Percentiles rank a stretch among this genome's conserved stretches.
Conservation (phyloP, 2,797 vertebrate genomes). For the Hoplostethus atlanticus region DNA sequence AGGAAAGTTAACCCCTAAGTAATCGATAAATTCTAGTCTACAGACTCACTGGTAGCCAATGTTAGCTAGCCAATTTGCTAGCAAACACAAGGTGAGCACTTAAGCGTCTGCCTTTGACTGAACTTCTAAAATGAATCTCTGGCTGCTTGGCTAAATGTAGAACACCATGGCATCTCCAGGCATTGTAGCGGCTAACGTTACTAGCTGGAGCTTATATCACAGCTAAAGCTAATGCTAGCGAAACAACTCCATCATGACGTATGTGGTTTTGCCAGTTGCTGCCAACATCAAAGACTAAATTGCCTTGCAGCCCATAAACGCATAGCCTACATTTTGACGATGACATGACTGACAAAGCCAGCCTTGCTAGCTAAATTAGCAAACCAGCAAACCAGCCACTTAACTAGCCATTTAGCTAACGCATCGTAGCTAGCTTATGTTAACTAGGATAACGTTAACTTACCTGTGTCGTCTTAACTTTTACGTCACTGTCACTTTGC, state of each 20-base stretch:
- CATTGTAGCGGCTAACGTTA: not conserved
- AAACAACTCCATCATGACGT: not conserved
- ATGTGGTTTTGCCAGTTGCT: not conserved
- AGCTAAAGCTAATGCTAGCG: not conserved
- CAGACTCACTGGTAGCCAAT: too few species aligned
- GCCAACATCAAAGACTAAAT: not conserved
- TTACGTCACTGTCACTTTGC: conserved; percentile 49
- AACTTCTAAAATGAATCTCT: not conserved
- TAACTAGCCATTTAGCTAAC: not conserved
- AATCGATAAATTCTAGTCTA: too few species aligned
- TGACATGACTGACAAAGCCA: not conserved
- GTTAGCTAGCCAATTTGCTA: not conserved
- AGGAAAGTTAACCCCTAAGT: too few species aligned
- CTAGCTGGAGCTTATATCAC: not conserved
- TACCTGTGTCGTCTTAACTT: conserved; percentile 47
- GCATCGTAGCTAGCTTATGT: not conserved
- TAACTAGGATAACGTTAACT: conserved; percentile 52
- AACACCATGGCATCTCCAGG: not conserved
- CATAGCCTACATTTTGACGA: not conserved
- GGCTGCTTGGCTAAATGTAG: not conserved
- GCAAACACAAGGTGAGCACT: not conserved
- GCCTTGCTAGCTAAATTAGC: not conserved
- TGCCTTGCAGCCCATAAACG: not conserved
- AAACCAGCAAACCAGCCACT: not conserved
- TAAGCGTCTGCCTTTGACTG: not conserved